These are phyloP conservation scores for Ophonus ardosiacus DNA, from an alignment of 2,888 invertebrate genomes.

Conservation along the genomic window DNA sequence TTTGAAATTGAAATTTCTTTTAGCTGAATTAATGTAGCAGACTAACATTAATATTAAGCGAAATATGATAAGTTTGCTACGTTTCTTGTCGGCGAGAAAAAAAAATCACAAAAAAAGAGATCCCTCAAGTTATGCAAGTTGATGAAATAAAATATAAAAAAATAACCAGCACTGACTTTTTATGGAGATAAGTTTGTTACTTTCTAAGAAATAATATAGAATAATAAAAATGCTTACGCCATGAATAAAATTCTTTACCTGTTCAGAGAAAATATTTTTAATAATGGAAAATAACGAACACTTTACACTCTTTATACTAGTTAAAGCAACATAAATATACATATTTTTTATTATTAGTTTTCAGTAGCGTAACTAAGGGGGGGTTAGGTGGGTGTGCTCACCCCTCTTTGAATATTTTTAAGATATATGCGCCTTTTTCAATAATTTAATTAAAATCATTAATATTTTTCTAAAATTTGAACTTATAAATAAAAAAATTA, in stretches of 20 bases:
- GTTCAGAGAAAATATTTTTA: background rate
- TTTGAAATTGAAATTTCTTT: slow-evolving; percentile 50
- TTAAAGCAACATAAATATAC: background rate
- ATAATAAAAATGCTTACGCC: slow-evolving; percentile 28
- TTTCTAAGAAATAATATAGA: slow-evolving; percentile 31
- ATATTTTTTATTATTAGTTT: too few relatives aligned
- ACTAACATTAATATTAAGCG: slow-evolving; percentile 54
- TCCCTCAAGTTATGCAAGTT: slow-evolving; percentile 40
- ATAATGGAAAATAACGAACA: background rate
- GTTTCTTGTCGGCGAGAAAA: slow-evolving; percentile 27
- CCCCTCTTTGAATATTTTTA: too few relatives aligned
- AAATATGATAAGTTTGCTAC: slow-evolving; percentile 48
- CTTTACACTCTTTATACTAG: background rate
- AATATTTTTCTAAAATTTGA: too few relatives aligned
- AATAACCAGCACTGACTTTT: slow-evolving; percentile 30
- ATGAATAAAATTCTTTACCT: slow-evolving; percentile 12
- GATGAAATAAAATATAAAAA: slow-evolving; percentile 51
- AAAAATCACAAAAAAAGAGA: slow-evolving; percentile 37
- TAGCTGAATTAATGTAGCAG: slow-evolving; percentile 44
- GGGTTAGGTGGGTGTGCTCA: too few relatives aligned
- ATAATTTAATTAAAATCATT: too few relatives aligned
- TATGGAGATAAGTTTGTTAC: slow-evolving; percentile 38
- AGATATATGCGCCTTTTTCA: too few relatives aligned
- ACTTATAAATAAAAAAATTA: too few relatives aligned
- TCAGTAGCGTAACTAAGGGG: too few relatives aligned